Evolutionary conservation across 2,888 invertebrate genomes (phyloP).

Genomic region (Schrankia costaestrigalis): DNA sequence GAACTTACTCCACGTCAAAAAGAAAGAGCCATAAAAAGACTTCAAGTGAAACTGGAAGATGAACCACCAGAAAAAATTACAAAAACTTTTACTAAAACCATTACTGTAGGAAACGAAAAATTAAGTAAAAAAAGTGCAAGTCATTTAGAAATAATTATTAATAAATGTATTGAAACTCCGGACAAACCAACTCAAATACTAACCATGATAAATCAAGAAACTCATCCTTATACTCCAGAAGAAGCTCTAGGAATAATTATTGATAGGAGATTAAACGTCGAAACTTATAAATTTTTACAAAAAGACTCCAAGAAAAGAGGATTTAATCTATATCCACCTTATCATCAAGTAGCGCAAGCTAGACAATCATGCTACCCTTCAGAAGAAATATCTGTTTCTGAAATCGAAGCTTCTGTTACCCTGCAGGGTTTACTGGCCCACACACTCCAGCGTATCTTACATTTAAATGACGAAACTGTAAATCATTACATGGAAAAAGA

Average conservation of each 20-base stretch:
- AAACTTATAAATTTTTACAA: conserved; percentile 2
- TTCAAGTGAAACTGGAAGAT: too few species aligned
- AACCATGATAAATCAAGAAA: background rate
- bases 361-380: conserved; percentile 2
- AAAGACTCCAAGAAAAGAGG: too few species aligned
- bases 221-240: background rate
- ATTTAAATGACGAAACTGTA: too few species aligned
- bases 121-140: background rate
- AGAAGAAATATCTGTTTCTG: conserved; percentile 1
- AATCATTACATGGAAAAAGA: too few species aligned
- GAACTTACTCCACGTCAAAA: too few species aligned
- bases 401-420: conserved; percentile 2
- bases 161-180: background rate
- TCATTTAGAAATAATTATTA: background rate
- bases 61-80: conserved; percentile 1
- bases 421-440: conserved; percentile 1
- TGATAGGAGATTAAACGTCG: conserved; percentile 1
- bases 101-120: background rate
- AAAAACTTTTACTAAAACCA: background rate
- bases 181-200: background rate
- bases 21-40: too few species aligned
- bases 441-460: too few species aligned
- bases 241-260: conserved; percentile 1
- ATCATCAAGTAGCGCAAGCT: background rate
- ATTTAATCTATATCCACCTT: conserved; percentile 1